phyloP scores from a whole-genome alignment of 2,113 vertebrate genomes.

The Psophia crepitans region DNA sequence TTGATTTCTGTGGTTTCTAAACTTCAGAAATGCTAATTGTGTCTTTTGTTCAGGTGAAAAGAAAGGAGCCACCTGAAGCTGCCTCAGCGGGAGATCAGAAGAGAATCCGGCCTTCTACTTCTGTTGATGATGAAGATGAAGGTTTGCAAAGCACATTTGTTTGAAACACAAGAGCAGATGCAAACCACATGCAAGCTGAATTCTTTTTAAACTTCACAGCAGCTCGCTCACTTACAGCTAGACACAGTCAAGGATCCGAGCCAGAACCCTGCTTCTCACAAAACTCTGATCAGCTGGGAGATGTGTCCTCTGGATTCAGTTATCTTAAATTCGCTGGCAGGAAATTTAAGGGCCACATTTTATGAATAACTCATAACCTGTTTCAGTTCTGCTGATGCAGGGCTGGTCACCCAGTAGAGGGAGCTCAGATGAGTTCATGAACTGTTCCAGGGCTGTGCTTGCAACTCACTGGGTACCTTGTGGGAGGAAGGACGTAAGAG shows the following conservation, averaged over 20 bases:
- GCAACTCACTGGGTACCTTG: not conserved
- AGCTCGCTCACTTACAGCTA: not conserved
- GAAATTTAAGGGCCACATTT: not conserved
- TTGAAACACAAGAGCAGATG: conserved; percentile 11
- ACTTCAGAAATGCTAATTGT: conserved; percentile 58
- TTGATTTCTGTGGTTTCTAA: conserved; percentile 42
- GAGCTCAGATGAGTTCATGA: conserved; percentile 22
- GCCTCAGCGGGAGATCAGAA: conserved; percentile 87
- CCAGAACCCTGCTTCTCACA: not conserved
- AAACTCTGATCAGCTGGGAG: not conserved
- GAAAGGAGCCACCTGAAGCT: conserved; percentile 94
- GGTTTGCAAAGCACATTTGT: conserved; percentile 72
- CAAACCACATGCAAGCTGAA: not conserved
- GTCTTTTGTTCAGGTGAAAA: conserved; percentile 85
- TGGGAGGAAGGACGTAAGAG: not conserved
- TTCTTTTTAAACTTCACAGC: conserved; percentile 39
- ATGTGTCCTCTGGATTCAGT: not conserved
- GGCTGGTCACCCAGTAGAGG: conserved; percentile 26
- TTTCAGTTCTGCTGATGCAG: not conserved
- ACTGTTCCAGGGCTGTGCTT: not conserved
- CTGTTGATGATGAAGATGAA: conserved; percentile 95
- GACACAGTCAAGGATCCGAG: conserved; percentile 1
- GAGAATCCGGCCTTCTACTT: conserved; percentile 88
- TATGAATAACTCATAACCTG: not conserved
- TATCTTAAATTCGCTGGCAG: not conserved